Percentiles rank a stretch among this genome's conserved stretches.
Conservation (phyloP, 2,888 invertebrate genomes). For the Crossocerus cetratus region DNA sequence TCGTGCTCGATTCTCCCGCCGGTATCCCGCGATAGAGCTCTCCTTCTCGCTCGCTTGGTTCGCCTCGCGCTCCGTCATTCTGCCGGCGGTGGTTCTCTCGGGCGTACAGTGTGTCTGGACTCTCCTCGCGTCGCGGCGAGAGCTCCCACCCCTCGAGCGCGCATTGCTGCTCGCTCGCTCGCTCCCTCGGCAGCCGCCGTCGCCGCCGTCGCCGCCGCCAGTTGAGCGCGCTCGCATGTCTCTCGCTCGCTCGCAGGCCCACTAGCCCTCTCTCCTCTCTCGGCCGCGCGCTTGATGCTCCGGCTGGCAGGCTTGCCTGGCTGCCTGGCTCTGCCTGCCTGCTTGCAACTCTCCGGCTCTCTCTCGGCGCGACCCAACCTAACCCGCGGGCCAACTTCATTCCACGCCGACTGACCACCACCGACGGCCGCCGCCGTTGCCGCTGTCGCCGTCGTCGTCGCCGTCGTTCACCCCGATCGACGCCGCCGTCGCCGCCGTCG, state of each 20-base stretch:
- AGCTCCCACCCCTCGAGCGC: conserved; percentile 68
- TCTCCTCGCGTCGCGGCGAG: conserved; percentile 70
- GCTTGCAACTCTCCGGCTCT: conserved; percentile 48
- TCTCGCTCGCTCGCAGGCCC: conserved; percentile 56
- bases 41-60: conserved; percentile 30
- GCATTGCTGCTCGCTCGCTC: conserved; percentile 56
- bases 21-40: neutral
- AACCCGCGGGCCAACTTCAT: conserved; percentile 75
- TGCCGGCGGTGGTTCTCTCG: conserved; percentile 55
- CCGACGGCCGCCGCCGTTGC: conserved; percentile 73
- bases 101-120: conserved; percentile 58
- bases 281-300: conserved; percentile 58
- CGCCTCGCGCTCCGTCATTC: conserved; percentile 57
- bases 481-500: conserved; percentile 29
- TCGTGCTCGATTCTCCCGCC: conserved; percentile 16
- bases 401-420: conserved; percentile 77
- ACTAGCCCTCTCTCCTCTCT: conserved; percentile 53
- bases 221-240: no score
- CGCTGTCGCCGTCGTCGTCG: conserved; percentile 65
- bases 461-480: conserved; percentile 4
- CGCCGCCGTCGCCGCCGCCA: no score
- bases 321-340: conserved; percentile 61
- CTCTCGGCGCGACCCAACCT: conserved; percentile 69
- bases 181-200: conserved; percentile 59
- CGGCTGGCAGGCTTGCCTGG: conserved; percentile 42